Evolutionary conservation across 2,113 vertebrate species (phyloP).

Genomic region (Ovibos moschatus): DNA sequence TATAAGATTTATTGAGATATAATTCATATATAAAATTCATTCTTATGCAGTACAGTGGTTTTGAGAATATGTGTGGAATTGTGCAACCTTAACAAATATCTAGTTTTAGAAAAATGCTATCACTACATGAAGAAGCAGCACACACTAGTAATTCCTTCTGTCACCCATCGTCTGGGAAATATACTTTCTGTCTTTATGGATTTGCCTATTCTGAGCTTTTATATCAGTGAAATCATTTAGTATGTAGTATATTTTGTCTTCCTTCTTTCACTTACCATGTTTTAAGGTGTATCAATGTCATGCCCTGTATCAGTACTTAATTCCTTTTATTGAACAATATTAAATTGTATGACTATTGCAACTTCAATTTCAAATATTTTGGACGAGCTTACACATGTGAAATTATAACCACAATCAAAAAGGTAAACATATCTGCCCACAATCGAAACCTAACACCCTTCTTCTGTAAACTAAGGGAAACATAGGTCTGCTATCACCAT

Average conservation of each 20-base stretch:
- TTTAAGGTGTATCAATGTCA: background rate
- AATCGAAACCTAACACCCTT: background rate
- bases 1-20: background rate
- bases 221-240: background rate
- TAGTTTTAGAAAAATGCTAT: background rate
- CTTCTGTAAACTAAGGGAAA: accelerated
- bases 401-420: background rate
- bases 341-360: background rate
- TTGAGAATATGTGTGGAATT: background rate
- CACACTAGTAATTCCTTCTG: background rate
- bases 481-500: background rate
- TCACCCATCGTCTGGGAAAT: background rate
- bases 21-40: background rate
- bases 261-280: background rate
- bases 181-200: background rate
- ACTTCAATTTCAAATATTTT: background rate
- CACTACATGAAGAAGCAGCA: background rate
- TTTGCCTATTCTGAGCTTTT: background rate
- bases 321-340: background rate
- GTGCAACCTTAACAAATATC: background rate
- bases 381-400: background rate
- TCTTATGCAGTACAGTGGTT: background rate
- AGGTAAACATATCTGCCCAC: background rate
- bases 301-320: background rate
- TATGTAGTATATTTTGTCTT: background rate